phyloP scores from a whole-genome alignment of 2,797 vertebrate species.

The Spondyliosoma cantharus region DNA sequence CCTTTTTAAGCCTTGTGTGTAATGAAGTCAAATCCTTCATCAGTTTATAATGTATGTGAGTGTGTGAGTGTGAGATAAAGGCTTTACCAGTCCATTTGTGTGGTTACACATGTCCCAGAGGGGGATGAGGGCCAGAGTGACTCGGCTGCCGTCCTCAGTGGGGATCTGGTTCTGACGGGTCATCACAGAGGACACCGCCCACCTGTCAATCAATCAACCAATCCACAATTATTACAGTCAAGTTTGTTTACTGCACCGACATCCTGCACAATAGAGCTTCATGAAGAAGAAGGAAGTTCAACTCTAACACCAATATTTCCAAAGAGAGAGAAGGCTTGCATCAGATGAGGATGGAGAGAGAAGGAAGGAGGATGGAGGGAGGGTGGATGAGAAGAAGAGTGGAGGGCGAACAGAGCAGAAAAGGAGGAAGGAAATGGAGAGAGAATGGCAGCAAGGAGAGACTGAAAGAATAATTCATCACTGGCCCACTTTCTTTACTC shows the following conservation, averaged over 20 bases:
- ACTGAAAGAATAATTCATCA: neutral
- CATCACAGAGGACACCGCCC: constrained; percentile 99
- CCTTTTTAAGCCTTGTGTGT: neutral
- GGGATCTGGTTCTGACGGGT: constrained; percentile 99
- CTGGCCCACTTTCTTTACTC: neutral
- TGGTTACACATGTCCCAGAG: constrained; percentile 99
- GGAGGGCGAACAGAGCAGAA: too few relatives aligned
- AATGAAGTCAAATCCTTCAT: neutral
- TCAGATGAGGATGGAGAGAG: constrained; percentile 49
- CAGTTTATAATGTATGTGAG: neutral
- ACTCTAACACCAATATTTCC: constrained; percentile 15
- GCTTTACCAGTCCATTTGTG: constrained; percentile 93
- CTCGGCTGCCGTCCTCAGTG: constrained; percentile 94
- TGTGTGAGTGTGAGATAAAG: neutral
- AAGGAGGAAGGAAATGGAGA: neutral
- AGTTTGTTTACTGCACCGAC: neutral
- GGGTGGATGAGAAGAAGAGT: constrained; percentile 9
- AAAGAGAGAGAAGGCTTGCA: constrained; percentile 58
- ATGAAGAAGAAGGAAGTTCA: constrained; percentile 8
- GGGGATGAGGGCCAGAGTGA: constrained; percentile 96
- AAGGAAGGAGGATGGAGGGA: neutral
- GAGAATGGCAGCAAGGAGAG: neutral
- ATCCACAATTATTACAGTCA: constrained; percentile 1
- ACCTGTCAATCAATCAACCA: constrained; percentile 80
- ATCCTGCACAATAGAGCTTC: neutral